Percentiles rank a stretch among this genome's conserved stretches.
Evolutionary conservation across 1,140 invertebrate species (phyloP).

Genomic region (Caenorhabditis inopinata): DNA sequence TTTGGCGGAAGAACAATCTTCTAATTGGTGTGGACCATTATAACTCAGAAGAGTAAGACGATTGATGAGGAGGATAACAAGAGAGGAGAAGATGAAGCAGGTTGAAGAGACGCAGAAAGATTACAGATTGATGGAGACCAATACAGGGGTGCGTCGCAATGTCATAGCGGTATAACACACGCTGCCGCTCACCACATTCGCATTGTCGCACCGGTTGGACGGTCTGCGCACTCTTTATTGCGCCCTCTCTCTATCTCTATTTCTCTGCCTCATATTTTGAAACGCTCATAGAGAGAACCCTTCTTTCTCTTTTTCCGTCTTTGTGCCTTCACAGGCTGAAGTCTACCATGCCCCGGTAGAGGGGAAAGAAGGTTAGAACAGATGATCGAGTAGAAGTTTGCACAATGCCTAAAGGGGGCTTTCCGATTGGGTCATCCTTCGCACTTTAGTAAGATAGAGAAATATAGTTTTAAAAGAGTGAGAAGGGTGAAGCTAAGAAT

Average conservation of each 20-base stretch:
- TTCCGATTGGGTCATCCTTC: neutral
- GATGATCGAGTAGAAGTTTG: conserved; percentile 13
- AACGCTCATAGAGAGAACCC: conserved; percentile 7
- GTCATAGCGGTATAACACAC: conserved; percentile 32
- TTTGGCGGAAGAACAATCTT: neutral
- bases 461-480: neutral
- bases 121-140: neutral
- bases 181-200: conserved; percentile 15
- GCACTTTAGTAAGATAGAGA: neutral
- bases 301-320: neutral
- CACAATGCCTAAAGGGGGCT: conserved; percentile 21
- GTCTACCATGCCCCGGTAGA: conserved; percentile 21
- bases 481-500: neutral
- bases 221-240: neutral
- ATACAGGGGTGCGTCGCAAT: conserved; percentile 31
- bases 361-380: neutral
- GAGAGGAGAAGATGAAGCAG: neutral
- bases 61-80: neutral
- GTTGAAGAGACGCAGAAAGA: conserved; percentile 25
- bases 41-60: neutral
- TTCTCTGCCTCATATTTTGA: neutral
- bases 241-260: no score
- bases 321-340: neutral
- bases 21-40: conserved; percentile 23
- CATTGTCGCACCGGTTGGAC: neutral